Base-by-base conservation (phyloP, 2,888 invertebrate species). In the Cremastinae sp. region DNA sequence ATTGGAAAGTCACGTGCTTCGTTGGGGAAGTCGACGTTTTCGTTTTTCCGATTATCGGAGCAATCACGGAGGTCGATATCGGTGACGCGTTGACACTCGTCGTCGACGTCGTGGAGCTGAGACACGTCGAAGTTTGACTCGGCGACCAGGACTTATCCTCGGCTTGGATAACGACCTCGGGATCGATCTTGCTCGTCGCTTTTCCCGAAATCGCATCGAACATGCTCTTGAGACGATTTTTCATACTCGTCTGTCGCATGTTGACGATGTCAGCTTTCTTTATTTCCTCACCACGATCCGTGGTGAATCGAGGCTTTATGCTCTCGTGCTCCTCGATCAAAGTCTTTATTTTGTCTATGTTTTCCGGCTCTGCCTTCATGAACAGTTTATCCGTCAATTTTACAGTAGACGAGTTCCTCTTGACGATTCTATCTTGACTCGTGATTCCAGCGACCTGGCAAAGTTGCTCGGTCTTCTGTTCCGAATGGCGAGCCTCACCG, bases 151-250 rank as follows among this genome's bases (percentile, higher is more conserved):
- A 61, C 12, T 76, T 83, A 69, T 87, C 86, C 51, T 88, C 89
- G 0, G 88, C 89, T 74, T 88, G 86, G 20, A 89, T 89, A 0
- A 89, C 89, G 0, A 89, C 87, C 28, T 87, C 88, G 0, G 89
- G 89, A 81, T 89, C 87, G 4, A 89, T 89, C 78, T 81, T 84
- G 34, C 82, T 87, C 1, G 85, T 70, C 16, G 82, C 84, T 84
- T 89, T 89, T 1, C 89, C 90, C 14, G 89, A 88, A 79, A 89
- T 88, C 1, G 89, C 89, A 71, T 89, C 86, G 28, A 89, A 89
- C 89, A 90, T 89, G 49, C 87, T 89, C 59, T 88, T 87, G 10
- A 89, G 80, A 64, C 88, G 85, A 0, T 85, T 82, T 36, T 85
- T 85, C 88, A 89, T 88, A 53, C 87, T 89, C 0, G 85, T 89